A percentile compares a stretch with the other conserved stretches of the same genome.
Evolutionary conservation across 2,888 invertebrate species (phyloP).

Genomic region (Apodemia hepburni): DNA sequence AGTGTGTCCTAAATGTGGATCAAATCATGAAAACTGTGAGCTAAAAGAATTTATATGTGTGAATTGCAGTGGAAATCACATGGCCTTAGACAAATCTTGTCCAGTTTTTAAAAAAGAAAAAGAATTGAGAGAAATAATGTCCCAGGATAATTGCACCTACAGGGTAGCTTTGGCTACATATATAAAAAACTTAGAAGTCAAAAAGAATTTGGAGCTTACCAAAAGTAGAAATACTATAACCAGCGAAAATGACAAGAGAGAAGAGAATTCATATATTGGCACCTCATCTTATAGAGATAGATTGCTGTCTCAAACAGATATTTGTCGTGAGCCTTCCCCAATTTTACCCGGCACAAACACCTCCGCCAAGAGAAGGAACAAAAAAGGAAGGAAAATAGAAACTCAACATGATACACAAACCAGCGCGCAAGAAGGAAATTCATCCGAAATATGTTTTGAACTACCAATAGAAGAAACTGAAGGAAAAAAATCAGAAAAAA

Average conservation of each 20-base stretch:
- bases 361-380: neutral
- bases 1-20: neutral
- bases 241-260: neutral
- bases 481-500: neutral
- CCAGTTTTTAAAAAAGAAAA: conserved; percentile 1
- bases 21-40: neutral
- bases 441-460: neutral
- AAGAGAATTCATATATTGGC: neutral
- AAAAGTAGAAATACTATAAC: neutral
- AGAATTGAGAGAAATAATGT: neutral
- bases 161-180: neutral
- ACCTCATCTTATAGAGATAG: neutral
- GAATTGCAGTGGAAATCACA: neutral
- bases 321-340: neutral
- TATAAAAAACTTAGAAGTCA: neutral
- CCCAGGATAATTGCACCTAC: neutral
- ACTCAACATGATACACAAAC: neutral
- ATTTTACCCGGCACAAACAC: neutral
- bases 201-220: no score
- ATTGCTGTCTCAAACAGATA: neutral
- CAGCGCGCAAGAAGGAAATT: neutral
- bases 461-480: neutral
- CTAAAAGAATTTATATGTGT: neutral
- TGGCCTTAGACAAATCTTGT: neutral
- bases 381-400: neutral